Conservation (phyloP, 2,888 invertebrate genomes). For the Synanthedon myopaeformis region DNA sequence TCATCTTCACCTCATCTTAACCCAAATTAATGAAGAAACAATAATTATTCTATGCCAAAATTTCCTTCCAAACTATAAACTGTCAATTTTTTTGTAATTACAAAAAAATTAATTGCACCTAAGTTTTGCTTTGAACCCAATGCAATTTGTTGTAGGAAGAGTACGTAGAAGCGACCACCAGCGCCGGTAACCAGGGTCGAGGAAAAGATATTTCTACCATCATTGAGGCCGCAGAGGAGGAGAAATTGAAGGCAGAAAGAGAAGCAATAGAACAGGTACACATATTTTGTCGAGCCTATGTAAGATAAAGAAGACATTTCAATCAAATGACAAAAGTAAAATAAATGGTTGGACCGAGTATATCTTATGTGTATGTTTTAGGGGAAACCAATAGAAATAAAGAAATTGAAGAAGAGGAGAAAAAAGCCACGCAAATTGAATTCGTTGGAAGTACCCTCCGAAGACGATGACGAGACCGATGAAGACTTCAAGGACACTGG, state of each 20-base stretch:
- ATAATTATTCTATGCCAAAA: no score
- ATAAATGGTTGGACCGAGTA: no score
- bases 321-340: no score
- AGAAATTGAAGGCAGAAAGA: constrained; percentile 64
- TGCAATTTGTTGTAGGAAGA: constrained; percentile 66
- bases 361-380: constrained; percentile 10
- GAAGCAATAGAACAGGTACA: constrained; percentile 56
- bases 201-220: constrained; percentile 96
- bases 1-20: no score
- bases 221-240: constrained; percentile 81
- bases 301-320: no score
- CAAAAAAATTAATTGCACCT: no score
- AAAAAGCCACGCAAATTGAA: constrained; percentile 83
- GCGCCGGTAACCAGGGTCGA: constrained; percentile 83
- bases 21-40: no score
- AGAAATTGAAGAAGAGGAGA: constrained; percentile 40
- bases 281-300: no score
- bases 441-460: constrained; percentile 81
- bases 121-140: background rate
- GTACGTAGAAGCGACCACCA: constrained; percentile 78
- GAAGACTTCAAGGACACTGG: constrained; percentile 92
- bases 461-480: constrained; percentile 87
- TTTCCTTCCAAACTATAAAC: no score
- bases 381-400: constrained; percentile 46
- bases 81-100: no score